phyloP scores from a whole-genome alignment of 1,140 invertebrate genomes.

The Hylaeus volcanicus region DNA sequence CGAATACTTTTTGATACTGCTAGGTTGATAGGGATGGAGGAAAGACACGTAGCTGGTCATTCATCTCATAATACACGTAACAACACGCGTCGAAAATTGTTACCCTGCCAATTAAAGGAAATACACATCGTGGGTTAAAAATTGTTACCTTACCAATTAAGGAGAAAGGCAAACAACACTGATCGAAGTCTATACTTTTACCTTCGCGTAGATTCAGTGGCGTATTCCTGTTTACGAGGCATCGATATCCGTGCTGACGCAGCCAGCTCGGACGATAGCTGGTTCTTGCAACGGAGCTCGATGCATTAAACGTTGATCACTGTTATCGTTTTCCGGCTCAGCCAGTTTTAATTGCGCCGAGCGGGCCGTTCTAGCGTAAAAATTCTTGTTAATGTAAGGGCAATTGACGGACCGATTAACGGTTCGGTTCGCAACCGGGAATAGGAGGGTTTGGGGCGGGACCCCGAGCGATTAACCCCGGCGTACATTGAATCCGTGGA shows the following conservation, averaged over 20 bases:
- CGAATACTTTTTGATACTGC: no score
- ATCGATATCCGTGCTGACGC: constrained; percentile 21
- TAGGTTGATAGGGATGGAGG: no score
- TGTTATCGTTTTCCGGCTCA: constrained; percentile 50
- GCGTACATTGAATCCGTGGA: constrained; percentile 36
- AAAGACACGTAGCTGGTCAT: no score
- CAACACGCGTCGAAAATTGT: no score
- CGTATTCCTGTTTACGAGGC: not conserved
- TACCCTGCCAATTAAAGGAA: no score
- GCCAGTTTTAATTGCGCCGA: constrained; percentile 48
- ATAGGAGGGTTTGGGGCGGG: not conserved
- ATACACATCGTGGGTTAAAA: no score
- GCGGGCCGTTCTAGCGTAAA: constrained; percentile 17
- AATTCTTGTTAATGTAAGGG: constrained; percentile 49
- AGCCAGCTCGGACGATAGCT: constrained; percentile 3
- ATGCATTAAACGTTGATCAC: constrained; percentile 43
- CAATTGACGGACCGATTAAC: constrained; percentile 44
- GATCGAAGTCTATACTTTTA: no score
- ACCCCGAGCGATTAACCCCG: constrained; percentile 25
- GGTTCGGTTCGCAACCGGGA: constrained; percentile 1
- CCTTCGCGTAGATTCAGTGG: no score
- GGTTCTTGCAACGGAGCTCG: constrained; percentile 15
- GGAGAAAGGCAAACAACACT: no score
- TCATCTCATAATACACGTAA: no score
- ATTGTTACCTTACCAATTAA: no score